Conservation (phyloP, 2,113 vertebrate genomes). For the Gavia stellata region DNA sequence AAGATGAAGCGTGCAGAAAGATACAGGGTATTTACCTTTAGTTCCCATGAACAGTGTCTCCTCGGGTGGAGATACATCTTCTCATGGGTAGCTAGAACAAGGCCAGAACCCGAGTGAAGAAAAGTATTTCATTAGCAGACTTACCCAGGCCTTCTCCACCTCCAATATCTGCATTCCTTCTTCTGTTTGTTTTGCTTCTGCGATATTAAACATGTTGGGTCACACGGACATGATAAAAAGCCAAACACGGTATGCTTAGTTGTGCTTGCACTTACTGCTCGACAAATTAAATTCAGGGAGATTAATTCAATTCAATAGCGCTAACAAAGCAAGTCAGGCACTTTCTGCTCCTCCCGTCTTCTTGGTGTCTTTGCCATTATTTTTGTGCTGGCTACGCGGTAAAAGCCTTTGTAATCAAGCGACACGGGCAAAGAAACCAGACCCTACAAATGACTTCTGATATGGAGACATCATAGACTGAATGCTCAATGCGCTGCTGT, state of each 20-base stretch:
- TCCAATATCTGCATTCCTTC: background rate
- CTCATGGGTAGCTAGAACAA: background rate
- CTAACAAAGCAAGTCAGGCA: background rate
- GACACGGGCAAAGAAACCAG: background rate
- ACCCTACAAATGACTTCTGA: too few relatives aligned
- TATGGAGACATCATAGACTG: rapidly evolving
- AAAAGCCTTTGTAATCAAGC: background rate
- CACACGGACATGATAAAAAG: background rate
- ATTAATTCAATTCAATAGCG: background rate
- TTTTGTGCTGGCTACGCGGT: background rate
- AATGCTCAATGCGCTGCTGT: rapidly evolving
- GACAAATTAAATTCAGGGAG: background rate
- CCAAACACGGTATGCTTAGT: background rate
- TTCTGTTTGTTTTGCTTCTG: background rate
- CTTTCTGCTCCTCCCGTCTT: background rate
- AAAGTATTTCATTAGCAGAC: background rate
- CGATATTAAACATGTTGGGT: background rate
- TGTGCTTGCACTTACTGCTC: background rate
- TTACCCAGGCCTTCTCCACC: background rate
- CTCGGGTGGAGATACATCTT: background rate
- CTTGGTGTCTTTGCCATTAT: background rate
- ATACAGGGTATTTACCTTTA: background rate
- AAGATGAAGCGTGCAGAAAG: background rate
- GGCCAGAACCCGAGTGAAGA: background rate
- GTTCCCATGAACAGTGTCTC: too few relatives aligned